Conservation (phyloP, 2,797 vertebrate species). For the Phalanger gymnotis region DNA sequence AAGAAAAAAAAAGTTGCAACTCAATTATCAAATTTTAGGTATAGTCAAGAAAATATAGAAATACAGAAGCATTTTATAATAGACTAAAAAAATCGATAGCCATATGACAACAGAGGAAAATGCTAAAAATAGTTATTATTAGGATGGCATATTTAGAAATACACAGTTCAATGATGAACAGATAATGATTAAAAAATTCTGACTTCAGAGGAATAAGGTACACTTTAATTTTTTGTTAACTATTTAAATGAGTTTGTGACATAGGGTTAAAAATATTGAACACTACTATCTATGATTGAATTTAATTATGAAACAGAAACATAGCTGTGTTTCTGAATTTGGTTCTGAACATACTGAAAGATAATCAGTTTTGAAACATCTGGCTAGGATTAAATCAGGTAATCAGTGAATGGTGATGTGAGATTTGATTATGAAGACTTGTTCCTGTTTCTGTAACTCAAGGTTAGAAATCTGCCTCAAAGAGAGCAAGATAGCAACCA, state of each 20-base stretch:
- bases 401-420: conserved; percentile 20
- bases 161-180: conserved; percentile 40
- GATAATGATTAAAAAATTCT: conserved; percentile 11
- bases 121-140: conserved; percentile 30
- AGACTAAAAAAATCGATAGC: conserved; percentile 3
- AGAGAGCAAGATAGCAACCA: not conserved
- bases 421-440: conserved; percentile 16
- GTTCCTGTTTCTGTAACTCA: conserved; percentile 14
- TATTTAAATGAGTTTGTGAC: conserved; percentile 26
- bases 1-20: conserved; percentile 48
- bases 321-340: conserved; percentile 10
- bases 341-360: conserved; percentile 33
- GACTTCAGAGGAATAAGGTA: not conserved
- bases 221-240: conserved; percentile 33
- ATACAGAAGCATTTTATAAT: conserved; percentile 28
- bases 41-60: conserved; percentile 46
- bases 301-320: not conserved
- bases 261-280: conserved; percentile 9
- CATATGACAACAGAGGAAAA: conserved; percentile 27
- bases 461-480: conserved; percentile 5
- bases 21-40: conserved; percentile 60
- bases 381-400: conserved; percentile 33
- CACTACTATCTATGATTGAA: conserved; percentile 14
- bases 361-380: conserved; percentile 41
- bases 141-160: conserved; percentile 5